phyloP scores from a whole-genome alignment of 1,140 invertebrate genomes.

The Panulirus ornatus region DNA sequence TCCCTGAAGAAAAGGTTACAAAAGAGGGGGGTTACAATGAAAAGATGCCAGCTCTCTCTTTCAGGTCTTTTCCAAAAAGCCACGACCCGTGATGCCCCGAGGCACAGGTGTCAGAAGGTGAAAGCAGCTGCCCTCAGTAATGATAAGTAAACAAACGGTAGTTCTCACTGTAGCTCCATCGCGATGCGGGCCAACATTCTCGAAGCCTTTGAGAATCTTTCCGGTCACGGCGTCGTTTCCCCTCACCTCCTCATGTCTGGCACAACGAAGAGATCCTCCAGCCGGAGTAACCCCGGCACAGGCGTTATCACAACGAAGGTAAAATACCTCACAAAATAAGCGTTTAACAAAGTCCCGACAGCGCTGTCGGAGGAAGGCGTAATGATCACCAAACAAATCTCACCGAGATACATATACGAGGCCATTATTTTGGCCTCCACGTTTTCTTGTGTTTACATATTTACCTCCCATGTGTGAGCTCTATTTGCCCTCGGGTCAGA shows the following conservation, averaged over 20 bases:
- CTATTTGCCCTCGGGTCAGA: conserved; percentile 1
- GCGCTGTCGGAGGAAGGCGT: not conserved
- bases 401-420: not conserved
- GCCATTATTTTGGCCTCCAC: not conserved
- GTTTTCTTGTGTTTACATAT: not conserved
- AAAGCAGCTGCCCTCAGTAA: conserved; percentile 6
- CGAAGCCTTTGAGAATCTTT: not conserved
- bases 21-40: not conserved
- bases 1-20: not conserved
- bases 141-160: conserved; percentile 4
- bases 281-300: not conserved
- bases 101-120: not conserved
- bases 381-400: too few relatives aligned
- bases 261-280: not conserved
- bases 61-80: not conserved
- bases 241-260: not conserved
- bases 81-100: not conserved
- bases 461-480: not conserved
- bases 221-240: not conserved
- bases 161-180: not conserved
- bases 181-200: not conserved
- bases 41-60: not conserved
- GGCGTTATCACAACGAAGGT: not conserved
- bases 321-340: not conserved
- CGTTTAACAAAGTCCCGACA: not conserved